Percentiles rank a stretch among this genome's conserved stretches.
Conservation (phyloP, 1,140 invertebrate species). For the Drosophila santomea region DNA sequence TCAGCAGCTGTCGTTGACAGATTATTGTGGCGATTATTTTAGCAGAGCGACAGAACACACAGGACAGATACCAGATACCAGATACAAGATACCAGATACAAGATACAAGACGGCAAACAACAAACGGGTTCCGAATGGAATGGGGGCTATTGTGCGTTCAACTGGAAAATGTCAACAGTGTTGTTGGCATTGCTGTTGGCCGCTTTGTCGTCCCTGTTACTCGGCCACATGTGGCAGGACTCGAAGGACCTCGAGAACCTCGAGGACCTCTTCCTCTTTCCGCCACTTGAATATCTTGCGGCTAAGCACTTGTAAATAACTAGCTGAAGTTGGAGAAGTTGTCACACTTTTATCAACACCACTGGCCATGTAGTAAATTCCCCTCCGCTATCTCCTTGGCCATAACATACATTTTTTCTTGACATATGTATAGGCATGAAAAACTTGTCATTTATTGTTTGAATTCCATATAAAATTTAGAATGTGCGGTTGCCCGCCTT, state of each 20-base stretch:
- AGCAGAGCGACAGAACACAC: conserved; percentile 53
- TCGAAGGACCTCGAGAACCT: conserved; percentile 4
- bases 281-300: conserved; percentile 60
- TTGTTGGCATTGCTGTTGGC: conserved; percentile 65
- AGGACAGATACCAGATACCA: conserved; percentile 24
- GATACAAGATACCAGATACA: conserved; percentile 32
- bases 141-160: conserved; percentile 68
- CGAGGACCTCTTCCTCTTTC: not conserved
- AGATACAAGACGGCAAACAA: conserved; percentile 25
- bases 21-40: conserved; percentile 84
- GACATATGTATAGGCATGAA: not conserved
- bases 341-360: conserved; percentile 42
- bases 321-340: conserved; percentile 45
- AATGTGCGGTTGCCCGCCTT: conserved; percentile 34
- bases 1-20: conserved; percentile 84
- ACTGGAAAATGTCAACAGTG: conserved; percentile 78
- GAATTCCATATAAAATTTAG: not conserved
- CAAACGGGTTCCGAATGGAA: conserved; percentile 17
- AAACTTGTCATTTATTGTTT: conserved; percentile 2
- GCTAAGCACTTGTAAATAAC: conserved; percentile 62
- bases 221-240: conserved; percentile 51
- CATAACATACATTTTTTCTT: too few relatives aligned
- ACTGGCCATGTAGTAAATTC: conserved; percentile 1
- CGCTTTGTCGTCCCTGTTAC: conserved; percentile 30
- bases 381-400: not conserved